Base-by-base conservation (phyloP, 2,113 vertebrate genomes). In the Hypanus sabinus region DNA sequence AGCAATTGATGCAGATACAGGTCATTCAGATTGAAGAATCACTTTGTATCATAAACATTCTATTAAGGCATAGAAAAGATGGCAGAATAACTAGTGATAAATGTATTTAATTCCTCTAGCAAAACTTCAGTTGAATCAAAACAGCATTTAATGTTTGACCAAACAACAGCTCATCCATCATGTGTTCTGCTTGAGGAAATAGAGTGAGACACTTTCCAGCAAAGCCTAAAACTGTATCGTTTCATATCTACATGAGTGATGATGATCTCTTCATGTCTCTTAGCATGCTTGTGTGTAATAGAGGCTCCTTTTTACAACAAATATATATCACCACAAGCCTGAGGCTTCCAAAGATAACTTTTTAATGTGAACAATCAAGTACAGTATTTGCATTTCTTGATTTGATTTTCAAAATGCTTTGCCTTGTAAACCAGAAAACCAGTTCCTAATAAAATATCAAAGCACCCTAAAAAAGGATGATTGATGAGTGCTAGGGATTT, bases 121-220 rank as follows among this genome's bases (percentile, higher is more conserved):
- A 88, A 88, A 88, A 88, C 62, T 88, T 62, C 85, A 88, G n/a
- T 88, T 88, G 57, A 88, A 88, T 88, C 57, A 88, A 65, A 62
- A 88, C 6, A 57, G 60, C 85, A 65, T 88, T 65, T 88, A 88
- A 88, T 88, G 14, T 88, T 88, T 30, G n/a, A 60, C 85, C 57
- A 62, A 62, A 88, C 30, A 65, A n/a, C 85, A 65, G 60, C 57
- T 88, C 60, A 65, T 88, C 85, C 85, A 88, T 88, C 85, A 62
- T 88, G 60, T n/a, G 24, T 65, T 88, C 60, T 16, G 30, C 85
- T 65, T 65, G 85, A 33, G 85, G 85, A n/a, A 57, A 88, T 88
- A 27, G 57, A 65, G 83, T 88, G 57, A 33, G 57, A 65, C 57
- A 65, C 6, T 14, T 88, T 18, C 85, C 57, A 18, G 83, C 85